Conservation (phyloP, 2,888 invertebrate genomes). For the Luperina testacea region DNA sequence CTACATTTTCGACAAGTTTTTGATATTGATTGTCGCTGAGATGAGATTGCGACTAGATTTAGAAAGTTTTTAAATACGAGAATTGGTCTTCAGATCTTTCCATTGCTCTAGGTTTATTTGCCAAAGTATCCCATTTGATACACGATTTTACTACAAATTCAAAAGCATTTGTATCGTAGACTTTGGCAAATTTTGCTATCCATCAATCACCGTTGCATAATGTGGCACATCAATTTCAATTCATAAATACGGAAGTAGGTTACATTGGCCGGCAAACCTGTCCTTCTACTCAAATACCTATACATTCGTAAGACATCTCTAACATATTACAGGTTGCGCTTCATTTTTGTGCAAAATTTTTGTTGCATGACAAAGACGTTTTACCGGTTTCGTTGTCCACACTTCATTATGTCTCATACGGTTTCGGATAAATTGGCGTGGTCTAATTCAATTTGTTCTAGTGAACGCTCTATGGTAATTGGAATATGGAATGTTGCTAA, state of each 20-base stretch:
- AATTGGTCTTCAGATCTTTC: not conserved
- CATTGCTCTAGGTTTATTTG: not conserved
- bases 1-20: no score
- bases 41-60: no score
- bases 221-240: not conserved
- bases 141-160: not conserved
- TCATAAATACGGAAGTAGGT: conserved; percentile 29
- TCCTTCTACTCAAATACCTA: conserved; percentile 4
- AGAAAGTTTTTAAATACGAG: no score
- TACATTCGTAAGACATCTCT: conserved; percentile 30
- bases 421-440: conserved; percentile 43
- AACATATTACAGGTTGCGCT: conserved; percentile 55
- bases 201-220: conserved; percentile 2
- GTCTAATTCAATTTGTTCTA: conserved; percentile 54
- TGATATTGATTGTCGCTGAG: no score
- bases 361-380: conserved; percentile 72
- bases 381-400: conserved; percentile 69
- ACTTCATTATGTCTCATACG: conserved; percentile 63
- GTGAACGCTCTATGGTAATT: conserved; percentile 40
- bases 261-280: conserved; percentile 6
- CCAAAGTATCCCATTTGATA: not conserved
- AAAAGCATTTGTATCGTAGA: not conserved
- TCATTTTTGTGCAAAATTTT: conserved; percentile 68
- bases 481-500: conserved; percentile 12
- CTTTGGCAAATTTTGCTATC: not conserved